These are phyloP conservation scores for Myopa testacea DNA, from an alignment of 2,888 invertebrate genomes.

Conservation along the genomic window DNA sequence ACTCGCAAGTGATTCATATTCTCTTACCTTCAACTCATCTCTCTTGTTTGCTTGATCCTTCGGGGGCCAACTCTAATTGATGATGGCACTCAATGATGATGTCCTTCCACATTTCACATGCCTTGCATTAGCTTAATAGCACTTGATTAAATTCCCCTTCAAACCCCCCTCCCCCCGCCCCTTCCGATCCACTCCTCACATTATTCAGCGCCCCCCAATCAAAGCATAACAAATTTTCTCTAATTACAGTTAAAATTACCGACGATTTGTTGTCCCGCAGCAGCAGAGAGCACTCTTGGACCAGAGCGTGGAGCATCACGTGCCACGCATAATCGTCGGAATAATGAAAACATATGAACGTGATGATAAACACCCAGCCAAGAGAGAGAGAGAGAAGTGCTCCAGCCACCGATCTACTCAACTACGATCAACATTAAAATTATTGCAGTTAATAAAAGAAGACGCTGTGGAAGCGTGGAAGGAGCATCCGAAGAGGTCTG, in stretches of 20 bases:
- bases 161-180: background rate
- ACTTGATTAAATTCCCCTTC: constrained; percentile 12
- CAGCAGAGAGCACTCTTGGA: background rate
- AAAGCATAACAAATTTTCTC: constrained; percentile 31
- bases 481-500: background rate
- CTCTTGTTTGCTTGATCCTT: background rate
- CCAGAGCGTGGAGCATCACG: constrained; percentile 25
- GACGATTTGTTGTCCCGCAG: constrained; percentile 1
- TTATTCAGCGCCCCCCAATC: background rate
- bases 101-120: background rate
- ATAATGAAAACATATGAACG: constrained; percentile 39
- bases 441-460: constrained; percentile 35
- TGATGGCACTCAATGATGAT: background rate
- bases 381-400: background rate
- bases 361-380: background rate
- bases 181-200: background rate
- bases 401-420: constrained; percentile 39
- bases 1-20: no score
- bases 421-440: constrained; percentile 39
- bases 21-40: no score
- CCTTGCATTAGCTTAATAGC: constrained; percentile 17
- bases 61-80: background rate
- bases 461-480: background rate
- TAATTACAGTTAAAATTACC: constrained; percentile 30
- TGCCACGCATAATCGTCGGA: constrained; percentile 37